These are phyloP conservation scores for Pediacus dermestoides DNA, from an alignment of 2,888 invertebrate genomes.

Conservation along the genomic window DNA sequence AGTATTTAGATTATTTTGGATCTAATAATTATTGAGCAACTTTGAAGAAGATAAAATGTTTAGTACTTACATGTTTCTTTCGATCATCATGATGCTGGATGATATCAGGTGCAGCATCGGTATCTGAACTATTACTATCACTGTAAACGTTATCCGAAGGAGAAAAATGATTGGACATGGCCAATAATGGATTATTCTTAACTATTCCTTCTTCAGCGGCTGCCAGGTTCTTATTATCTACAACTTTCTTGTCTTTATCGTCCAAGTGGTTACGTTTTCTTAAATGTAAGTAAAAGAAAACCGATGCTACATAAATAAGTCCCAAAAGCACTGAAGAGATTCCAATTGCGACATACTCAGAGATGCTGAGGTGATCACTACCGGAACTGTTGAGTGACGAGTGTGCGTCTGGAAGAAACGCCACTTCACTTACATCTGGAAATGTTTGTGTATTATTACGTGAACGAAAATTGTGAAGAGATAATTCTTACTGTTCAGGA, in stretches of 20 bases:
- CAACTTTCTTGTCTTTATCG: slow-evolving; percentile 36
- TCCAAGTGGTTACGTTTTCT: slow-evolving; percentile 56
- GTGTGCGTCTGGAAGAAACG: slow-evolving; percentile 66
- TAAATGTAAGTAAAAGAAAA: slow-evolving; percentile 77
- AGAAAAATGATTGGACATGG: slow-evolving; percentile 59
- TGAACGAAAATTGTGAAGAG: not conserved
- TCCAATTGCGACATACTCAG: slow-evolving; percentile 81
- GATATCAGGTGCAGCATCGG: slow-evolving; percentile 56
- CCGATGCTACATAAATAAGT: slow-evolving; percentile 80
- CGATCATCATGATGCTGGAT: slow-evolving; percentile 43
- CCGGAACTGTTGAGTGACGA: slow-evolving; percentile 53
- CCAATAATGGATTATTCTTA: slow-evolving; percentile 70
- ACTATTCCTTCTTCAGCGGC: slow-evolving; percentile 65
- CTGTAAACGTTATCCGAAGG: slow-evolving; percentile 46
- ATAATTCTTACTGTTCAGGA: slow-evolving; percentile 42
- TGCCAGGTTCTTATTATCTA: slow-evolving; percentile 40
- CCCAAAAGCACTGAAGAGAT: slow-evolving; percentile 81
- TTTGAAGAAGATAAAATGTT: not conserved
- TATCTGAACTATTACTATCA: slow-evolving; percentile 65
- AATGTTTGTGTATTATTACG: slow-evolving; percentile 23
- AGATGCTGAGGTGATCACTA: slow-evolving; percentile 60
- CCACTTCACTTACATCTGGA: slow-evolving; percentile 76
- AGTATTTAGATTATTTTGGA: not conserved
- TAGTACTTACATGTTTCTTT: slow-evolving; percentile 43
- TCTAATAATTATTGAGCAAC: slow-evolving; percentile 1